A percentile compares a stretch with the other conserved stretches of the same genome.
Evolutionary conservation across 2,113 vertebrate species (phyloP).

Genomic region (Electrona antarctica): DNA sequence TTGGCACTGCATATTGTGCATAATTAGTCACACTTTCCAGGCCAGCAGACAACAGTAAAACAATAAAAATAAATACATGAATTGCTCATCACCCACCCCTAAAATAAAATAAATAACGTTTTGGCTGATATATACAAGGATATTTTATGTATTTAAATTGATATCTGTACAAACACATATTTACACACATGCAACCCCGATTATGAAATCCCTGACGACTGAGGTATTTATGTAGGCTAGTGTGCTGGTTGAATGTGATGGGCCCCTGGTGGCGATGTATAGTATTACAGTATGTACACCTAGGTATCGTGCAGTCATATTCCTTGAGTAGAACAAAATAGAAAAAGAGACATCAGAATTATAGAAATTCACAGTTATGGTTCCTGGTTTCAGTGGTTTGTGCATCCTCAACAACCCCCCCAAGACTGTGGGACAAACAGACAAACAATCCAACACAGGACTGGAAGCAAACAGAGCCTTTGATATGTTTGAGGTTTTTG

Average conservation of each 20-base stretch:
- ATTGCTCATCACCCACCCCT: slow-evolving; percentile 17
- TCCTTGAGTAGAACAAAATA: slow-evolving; percentile 48
- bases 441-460: slow-evolving; percentile 16
- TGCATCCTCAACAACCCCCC: slow-evolving; percentile 17
- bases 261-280: slow-evolving; percentile 34
- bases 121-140: slow-evolving; percentile 15
- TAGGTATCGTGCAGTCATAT: slow-evolving; percentile 27
- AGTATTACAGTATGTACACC: slow-evolving; percentile 23
- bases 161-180: slow-evolving; percentile 47
- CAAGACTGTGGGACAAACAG: slow-evolving; percentile 7
- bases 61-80: background rate
- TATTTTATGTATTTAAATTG: slow-evolving; percentile 1
- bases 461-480: slow-evolving; percentile 27
- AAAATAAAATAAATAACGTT: background rate
- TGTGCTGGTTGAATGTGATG: slow-evolving; percentile 34
- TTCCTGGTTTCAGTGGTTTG: slow-evolving; percentile 55
- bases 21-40: slow-evolving; percentile 13
- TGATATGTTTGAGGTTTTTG: slow-evolving; percentile 55
- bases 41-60: slow-evolving; percentile 21
- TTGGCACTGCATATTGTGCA: slow-evolving; percentile 7
- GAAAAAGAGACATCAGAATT: slow-evolving; percentile 54
- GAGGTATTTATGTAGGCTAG: slow-evolving; percentile 8
- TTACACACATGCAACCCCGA: slow-evolving; percentile 55
- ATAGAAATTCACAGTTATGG: slow-evolving; percentile 59
- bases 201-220: slow-evolving; percentile 56